phyloP scores from a whole-genome alignment of 2,888 invertebrate genomes.

The Acrocyrtus sp. region DNA sequence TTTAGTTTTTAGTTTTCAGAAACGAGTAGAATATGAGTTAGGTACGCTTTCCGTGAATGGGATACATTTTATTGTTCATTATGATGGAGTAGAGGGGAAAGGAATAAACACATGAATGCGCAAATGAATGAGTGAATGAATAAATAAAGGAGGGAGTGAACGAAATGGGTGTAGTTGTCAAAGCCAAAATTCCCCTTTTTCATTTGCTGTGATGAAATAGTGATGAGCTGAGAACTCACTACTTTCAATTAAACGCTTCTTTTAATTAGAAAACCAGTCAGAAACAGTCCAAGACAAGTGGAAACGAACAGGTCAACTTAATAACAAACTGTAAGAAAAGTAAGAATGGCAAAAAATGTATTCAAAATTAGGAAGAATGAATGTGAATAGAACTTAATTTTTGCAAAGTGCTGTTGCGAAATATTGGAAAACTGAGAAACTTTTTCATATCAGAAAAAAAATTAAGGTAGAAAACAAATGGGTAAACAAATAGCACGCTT shows the following conservation, averaged over 20 bases:
- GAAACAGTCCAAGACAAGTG: too few species aligned
- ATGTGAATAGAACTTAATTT: too few species aligned
- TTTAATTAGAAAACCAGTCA: background rate
- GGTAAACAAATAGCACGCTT: background rate
- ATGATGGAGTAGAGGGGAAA: constrained; percentile 17
- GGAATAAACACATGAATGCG: constrained; percentile 18
- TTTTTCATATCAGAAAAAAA: background rate
- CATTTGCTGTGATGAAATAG: background rate
- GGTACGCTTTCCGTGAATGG: background rate
- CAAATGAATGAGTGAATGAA: constrained; percentile 18
- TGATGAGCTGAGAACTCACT: background rate
- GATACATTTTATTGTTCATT: background rate
- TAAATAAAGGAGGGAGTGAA: background rate
- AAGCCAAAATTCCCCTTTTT: constrained; percentile 35
- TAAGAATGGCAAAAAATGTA: too few species aligned
- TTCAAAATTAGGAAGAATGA: too few species aligned
- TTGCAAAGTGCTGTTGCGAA: too few species aligned
- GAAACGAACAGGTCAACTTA: too few species aligned
- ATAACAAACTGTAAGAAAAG: too few species aligned
- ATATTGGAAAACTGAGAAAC: too few species aligned
- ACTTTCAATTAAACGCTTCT: background rate
- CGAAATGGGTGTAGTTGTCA: constrained; percentile 41
- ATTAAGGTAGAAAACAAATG: background rate
- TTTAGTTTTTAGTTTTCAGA: too few species aligned
- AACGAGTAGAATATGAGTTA: too few species aligned